Base-by-base conservation (phyloP, 2,797 vertebrate species). In the Neosilurus hyrtlii region DNA sequence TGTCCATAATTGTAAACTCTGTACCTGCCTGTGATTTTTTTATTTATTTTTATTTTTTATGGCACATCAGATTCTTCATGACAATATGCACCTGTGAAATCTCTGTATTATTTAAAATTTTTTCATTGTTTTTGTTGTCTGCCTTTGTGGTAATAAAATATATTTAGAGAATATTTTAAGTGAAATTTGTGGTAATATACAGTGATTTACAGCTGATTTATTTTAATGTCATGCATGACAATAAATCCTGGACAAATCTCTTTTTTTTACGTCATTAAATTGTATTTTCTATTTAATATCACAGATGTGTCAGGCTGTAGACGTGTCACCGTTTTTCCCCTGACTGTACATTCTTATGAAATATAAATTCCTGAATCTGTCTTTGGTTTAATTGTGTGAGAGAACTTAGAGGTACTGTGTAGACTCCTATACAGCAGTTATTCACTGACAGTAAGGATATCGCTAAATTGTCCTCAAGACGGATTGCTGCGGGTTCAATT, bases 281-380 rank as follows among this genome's bases (percentile, higher is more conserved):
- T 49, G 57, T 8, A 70, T 62, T 61, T 24, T 83, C 43, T 68
- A 35, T 24, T n/a, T n/a, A 26, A 51, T 76, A 37, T 79, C 62
- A 16, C 12, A 24, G 59, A 56, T 80, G 43, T 70, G 62, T 57
- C 35, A 74, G 20, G 62, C 74, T 61, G 6, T 22, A 22, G 62
- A 30, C 7, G 8, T 43, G 35, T 65, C 61, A 63, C 26, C 76
- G 37, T 49, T 73, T 24, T 57, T 63, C 71, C 54, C 9, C 15
- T 49, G 54, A 70, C 62, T 78, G 76, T 65, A 65, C 61, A 78
- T 16, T 65, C 76, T 65, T 78, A 65, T n/a, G n/a, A 78, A 65
- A 78, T 26, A 57, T 59, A 20, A 15, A 75, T 37, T n/a, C 3
- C 57, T 49, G 59, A 62, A 24, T 63, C 37, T 18, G 2, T 63